Conservation (phyloP, 1,140 invertebrate genomes). For the Orussus abietinus region DNA sequence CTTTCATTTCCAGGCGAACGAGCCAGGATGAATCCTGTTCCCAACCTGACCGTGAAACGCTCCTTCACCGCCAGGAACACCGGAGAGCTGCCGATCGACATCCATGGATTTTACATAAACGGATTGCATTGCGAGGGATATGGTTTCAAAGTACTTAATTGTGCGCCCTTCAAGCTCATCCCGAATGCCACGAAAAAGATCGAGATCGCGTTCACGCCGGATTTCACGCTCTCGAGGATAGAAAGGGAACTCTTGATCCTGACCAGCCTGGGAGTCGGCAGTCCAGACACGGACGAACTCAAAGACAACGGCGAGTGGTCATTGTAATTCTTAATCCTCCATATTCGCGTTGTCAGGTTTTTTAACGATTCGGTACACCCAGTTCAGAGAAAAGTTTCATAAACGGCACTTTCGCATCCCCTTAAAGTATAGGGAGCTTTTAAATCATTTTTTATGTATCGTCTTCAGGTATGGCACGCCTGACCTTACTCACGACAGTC, state of each 20-base stretch:
- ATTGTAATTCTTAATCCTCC: too few species aligned
- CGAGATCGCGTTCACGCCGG: conserved; percentile 88
- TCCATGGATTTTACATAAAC: conserved; percentile 75
- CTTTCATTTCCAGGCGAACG: conserved; percentile 48
- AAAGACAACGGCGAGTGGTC: conserved; percentile 15
- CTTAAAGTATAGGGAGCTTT: too few species aligned
- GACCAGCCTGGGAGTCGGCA: conserved; percentile 54
- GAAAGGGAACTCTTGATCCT: conserved; percentile 60
- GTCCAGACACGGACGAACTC: background rate
- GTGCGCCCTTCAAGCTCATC: conserved; percentile 72
- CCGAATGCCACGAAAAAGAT: conserved; percentile 83
- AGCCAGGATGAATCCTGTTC: conserved; percentile 54
- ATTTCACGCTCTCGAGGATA: conserved; percentile 83
- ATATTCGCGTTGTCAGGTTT: too few species aligned
- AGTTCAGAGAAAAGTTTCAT: too few species aligned
- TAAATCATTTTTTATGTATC: too few species aligned
- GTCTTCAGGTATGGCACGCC: conserved; percentile 34
- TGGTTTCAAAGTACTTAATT: conserved; percentile 83
- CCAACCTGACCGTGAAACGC: conserved; percentile 75
- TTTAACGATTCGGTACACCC: too few species aligned
- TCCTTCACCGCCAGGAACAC: conserved; percentile 86
- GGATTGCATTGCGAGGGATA: conserved; percentile 77
- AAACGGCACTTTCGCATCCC: too few species aligned
- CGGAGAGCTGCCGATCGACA: conserved; percentile 75
- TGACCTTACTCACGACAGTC: conserved; percentile 74